Evolutionary conservation across 2,797 vertebrate species (phyloP).

Genomic region (Coccyzus lansbergi): DNA sequence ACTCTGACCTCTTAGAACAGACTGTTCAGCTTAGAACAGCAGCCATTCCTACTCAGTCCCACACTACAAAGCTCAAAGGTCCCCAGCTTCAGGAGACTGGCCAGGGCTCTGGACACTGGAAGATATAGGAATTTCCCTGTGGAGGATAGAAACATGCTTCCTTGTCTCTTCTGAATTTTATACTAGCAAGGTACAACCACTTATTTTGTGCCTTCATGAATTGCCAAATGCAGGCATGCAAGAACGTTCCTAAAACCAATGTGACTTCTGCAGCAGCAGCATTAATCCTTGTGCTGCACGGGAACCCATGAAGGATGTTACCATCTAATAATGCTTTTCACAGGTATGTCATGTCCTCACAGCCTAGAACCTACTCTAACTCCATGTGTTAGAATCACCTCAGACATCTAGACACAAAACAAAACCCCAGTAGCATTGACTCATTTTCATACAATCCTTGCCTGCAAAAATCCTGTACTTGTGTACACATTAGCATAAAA

Average conservation of each 20-base stretch:
- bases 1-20: too few relatives aligned
- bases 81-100: background rate
- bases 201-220: background rate
- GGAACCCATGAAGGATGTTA: background rate
- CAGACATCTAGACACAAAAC: background rate
- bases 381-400: background rate
- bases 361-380: background rate
- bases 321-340: background rate
- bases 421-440: background rate
- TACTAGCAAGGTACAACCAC: background rate
- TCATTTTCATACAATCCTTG: background rate
- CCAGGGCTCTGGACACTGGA: background rate
- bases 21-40: too few relatives aligned
- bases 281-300: background rate
- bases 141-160: background rate
- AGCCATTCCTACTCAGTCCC: too few relatives aligned
- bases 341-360: background rate
- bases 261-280: background rate
- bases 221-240: accelerated
- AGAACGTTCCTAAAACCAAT: background rate
- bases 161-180: background rate
- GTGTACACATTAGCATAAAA: accelerated
- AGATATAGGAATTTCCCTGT: background rate
- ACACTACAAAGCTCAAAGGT: too few relatives aligned
- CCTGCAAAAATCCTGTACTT: background rate